Evolutionary conservation across 2,797 vertebrate genomes (phyloP), one percentile per base, ranked within the genome.

Genomic region (Pitangus sulphuratus): DNA sequence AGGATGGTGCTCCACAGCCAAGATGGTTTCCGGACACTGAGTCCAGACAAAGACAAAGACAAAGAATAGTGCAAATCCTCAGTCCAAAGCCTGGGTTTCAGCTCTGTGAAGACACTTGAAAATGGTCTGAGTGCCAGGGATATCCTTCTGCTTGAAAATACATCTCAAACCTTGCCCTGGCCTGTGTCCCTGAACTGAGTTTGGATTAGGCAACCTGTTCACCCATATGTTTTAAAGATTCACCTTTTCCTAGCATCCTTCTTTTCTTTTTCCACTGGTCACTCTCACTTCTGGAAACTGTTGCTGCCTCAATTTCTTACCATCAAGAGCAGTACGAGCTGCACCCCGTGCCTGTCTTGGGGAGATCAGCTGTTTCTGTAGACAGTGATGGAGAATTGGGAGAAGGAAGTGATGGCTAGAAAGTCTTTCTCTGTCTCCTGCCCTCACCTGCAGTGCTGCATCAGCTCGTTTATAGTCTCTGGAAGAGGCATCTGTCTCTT

Each of bases 301-400:
- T 57, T 68, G 12, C 30, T 79, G 11, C 37, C 25, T 87, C 58
- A 40, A 4, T 25, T 74, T 81, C 57, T 84, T 44, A 30, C 21
- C 47, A 17, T 24, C 15, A 47, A 50, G 13, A 65, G 37, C 10
- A 26, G 31, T 33, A 47, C 8, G 39, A 70, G 21, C 30, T 84
- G 70, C 11, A 35, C 5, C 9, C 15, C 0, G 0, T 42, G 45
- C 25, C 21, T 45, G 22, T 77, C 39, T 58, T 12, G 1, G 17
- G 42, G 19, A 75, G 10, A 37, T 47, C 26, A 0, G 0, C 28
- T 31, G 22, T 9, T 80, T 48, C 60, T 72, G 35, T 7, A 42
- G 44, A 13, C 22, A 11, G 8, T 18, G 37, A 42, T 10, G 7
- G 9, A 26, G 25, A 66, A 66, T 0, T 7, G 7, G 33, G 60